Evolutionary conservation across 2,888 invertebrate genomes (phyloP).

Genomic region (Liopterus haemorrhoidalis): DNA sequence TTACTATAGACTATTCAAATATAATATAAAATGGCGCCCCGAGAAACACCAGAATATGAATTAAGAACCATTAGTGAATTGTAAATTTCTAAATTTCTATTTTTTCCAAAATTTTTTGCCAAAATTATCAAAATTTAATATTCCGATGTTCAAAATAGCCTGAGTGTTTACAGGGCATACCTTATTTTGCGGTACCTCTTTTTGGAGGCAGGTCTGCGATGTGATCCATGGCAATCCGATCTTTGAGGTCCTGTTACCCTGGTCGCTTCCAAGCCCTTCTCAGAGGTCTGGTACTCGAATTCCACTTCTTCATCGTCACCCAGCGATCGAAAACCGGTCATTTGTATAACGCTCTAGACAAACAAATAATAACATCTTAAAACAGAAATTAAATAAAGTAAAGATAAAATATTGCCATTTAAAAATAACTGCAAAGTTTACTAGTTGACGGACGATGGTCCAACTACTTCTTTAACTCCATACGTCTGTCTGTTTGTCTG

Average conservation of each 20-base stretch:
- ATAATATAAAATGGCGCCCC: too few species aligned
- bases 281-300: constrained; percentile 77
- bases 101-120: too few species aligned
- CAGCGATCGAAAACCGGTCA: constrained; percentile 81
- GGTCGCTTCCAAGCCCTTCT: constrained; percentile 82
- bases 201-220: constrained; percentile 71
- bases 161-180: constrained; percentile 43
- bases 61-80: too few species aligned
- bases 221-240: constrained; percentile 74
- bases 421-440: constrained; percentile 17
- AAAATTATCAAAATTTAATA: too few species aligned
- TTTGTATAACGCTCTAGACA: constrained; percentile 82
- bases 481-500: too few species aligned
- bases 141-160: too few species aligned
- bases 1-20: too few species aligned
- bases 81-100: too few species aligned
- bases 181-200: constrained; percentile 81
- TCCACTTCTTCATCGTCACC: constrained; percentile 86
- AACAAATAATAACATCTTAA: constrained; percentile 18
- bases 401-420: not conserved
- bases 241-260: constrained; percentile 74
- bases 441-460: not conserved
- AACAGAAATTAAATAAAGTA: constrained; percentile 7
- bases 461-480: too few species aligned
- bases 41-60: too few species aligned